These are phyloP conservation scores for Volucella bombylans DNA, from an alignment of 2,888 invertebrate species.

Conservation along the genomic window DNA sequence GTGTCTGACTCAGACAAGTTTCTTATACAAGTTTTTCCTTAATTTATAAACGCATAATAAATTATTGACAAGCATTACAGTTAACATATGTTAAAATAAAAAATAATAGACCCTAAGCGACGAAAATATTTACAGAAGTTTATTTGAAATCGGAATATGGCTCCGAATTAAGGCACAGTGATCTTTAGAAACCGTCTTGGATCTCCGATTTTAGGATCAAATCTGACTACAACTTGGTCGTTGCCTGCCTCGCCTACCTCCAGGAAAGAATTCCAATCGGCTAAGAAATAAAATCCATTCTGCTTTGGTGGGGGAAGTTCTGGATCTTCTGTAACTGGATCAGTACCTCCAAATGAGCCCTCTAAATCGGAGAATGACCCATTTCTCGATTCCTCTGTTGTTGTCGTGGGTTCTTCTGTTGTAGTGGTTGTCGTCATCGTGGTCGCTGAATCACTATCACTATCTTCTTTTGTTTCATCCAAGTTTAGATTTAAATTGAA, in stretches of 20 bases:
- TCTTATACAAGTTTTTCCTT: neutral
- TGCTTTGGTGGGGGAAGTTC: constrained; percentile 86
- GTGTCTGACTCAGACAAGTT: neutral
- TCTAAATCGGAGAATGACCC: constrained; percentile 85
- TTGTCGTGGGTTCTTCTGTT: constrained; percentile 73
- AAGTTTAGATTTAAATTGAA: constrained; percentile 78
- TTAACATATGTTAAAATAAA: neutral
- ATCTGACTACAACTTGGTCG: constrained; percentile 89
- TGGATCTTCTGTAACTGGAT: constrained; percentile 85
- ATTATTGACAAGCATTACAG: constrained; percentile 52
- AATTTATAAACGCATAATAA: constrained; percentile 31
- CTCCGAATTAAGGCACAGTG: constrained; percentile 85
- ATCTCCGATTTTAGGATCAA: constrained; percentile 91
- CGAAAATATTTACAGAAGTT: constrained; percentile 59
- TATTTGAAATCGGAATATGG: neutral
- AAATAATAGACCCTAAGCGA: constrained; percentile 3
- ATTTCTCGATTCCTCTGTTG: constrained; percentile 80
- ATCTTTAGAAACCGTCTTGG: constrained; percentile 90
- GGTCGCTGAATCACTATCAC: constrained; percentile 52
- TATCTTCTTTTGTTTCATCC: constrained; percentile 57
- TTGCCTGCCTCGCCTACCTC: constrained; percentile 90
- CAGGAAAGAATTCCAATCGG: constrained; percentile 93
- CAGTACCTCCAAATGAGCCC: constrained; percentile 88
- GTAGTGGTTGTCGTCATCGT: constrained; percentile 55
- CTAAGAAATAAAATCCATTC: constrained; percentile 92